Conservation (phyloP, 2,888 invertebrate genomes). For the Altica lythri region DNA sequence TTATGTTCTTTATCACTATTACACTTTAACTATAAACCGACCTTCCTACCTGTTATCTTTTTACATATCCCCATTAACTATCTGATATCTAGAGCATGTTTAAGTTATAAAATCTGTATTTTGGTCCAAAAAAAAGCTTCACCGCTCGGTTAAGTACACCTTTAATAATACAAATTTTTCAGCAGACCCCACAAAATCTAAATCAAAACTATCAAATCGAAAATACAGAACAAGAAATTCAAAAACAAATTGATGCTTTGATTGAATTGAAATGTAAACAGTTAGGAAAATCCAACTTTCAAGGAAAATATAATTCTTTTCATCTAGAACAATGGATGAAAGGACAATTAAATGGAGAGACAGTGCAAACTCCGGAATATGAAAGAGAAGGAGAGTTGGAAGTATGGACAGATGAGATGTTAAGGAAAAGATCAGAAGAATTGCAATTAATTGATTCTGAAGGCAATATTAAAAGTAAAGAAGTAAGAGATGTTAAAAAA, state of each 20-base stretch:
- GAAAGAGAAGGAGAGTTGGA: constrained; percentile 63
- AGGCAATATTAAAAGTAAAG: constrained; percentile 42
- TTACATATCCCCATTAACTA: no score
- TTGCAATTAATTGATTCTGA: constrained; percentile 64
- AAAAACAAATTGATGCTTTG: constrained; percentile 63
- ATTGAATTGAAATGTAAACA: constrained; percentile 69
- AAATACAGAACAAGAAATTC: constrained; percentile 43
- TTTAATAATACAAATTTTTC: constrained; percentile 40
- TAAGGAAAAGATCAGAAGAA: constrained; percentile 72
- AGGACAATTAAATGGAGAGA: constrained; percentile 64
- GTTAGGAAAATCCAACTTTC: constrained; percentile 65
- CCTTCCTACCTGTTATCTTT: no score
- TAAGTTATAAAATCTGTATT: constrained; percentile 16
- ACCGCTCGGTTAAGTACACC: constrained; percentile 22
- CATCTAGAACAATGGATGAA: constrained; percentile 84
- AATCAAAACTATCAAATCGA: constrained; percentile 44
- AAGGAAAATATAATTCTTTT: constrained; percentile 72
- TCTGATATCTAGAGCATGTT: no score
- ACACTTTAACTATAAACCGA: no score
- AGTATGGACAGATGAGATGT: constrained; percentile 75
- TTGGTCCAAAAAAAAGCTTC: constrained; percentile 23
- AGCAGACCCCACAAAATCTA: constrained; percentile 51
- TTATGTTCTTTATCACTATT: no score
- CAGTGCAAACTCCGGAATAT: constrained; percentile 49
- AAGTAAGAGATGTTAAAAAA: constrained; percentile 49